These are phyloP conservation scores for Pomatostomus ruficeps DNA, from an alignment of 2,113 vertebrate genomes.

Conservation along the genomic window DNA sequence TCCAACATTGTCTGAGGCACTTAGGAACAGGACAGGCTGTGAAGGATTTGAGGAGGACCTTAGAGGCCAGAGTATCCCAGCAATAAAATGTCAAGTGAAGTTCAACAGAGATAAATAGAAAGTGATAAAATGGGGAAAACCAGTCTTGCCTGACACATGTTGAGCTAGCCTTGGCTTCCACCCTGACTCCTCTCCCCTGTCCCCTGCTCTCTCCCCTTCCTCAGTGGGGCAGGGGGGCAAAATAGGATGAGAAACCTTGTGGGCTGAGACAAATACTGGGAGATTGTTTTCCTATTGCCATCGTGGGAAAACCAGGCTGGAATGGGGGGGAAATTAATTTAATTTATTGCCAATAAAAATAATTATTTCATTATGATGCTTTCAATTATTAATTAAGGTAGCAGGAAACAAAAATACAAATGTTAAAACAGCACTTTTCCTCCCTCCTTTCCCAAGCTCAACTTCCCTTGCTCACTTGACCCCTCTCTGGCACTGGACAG, in stretches of 20 bases:
- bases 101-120: background rate
- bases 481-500: background rate
- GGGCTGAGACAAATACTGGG: background rate
- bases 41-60: background rate
- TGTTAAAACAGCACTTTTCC: background rate
- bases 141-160: background rate
- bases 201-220: background rate
- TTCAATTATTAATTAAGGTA: background rate
- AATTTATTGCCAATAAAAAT: background rate
- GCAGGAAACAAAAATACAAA: background rate
- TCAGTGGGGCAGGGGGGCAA: background rate
- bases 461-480: background rate
- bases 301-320: accelerated
- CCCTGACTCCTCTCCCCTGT: background rate
- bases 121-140: background rate
- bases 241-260: background rate
- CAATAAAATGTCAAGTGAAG: background rate
- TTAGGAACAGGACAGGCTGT: background rate
- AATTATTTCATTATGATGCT: background rate
- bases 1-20: background rate
- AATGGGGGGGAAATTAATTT: background rate
- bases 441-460: background rate
- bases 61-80: background rate
- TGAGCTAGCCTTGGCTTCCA: background rate
- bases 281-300: background rate